Evolutionary conservation across 1,140 invertebrate species (phyloP).

Genomic region (Mylabris phalerata): DNA sequence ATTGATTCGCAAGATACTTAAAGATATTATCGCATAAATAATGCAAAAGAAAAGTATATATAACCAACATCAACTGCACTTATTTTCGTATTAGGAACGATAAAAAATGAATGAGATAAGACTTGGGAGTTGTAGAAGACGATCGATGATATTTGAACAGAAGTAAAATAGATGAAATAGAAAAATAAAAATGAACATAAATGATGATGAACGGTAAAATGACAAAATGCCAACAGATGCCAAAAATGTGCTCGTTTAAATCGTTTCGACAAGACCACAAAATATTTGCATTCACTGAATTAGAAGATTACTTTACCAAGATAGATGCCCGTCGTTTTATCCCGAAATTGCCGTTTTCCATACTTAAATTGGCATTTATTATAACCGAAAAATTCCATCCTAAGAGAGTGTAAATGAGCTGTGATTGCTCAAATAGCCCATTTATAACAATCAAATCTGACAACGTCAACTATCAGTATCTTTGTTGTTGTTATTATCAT

Average conservation of each 20-base stretch:
- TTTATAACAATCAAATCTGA: too few species aligned
- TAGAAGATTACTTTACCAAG: conserved; percentile 26
- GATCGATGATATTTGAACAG: too few species aligned
- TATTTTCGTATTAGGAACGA: conserved; percentile 12
- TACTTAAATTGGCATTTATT: too few species aligned
- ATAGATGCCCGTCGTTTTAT: not conserved
- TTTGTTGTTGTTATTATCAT: too few species aligned
- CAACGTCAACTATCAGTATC: too few species aligned
- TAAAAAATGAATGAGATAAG: conserved; percentile 10
- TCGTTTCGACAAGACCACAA: conserved; percentile 23
- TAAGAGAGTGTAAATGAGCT: too few species aligned
- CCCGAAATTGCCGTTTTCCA: too few species aligned
- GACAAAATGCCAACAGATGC: conserved; percentile 21
- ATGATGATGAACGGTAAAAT: conserved; percentile 11
- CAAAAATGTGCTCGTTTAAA: conserved; percentile 22
- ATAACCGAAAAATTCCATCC: too few species aligned
- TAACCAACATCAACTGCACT: conserved; percentile 6
- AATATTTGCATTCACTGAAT: conserved; percentile 28
- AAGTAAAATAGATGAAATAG: too few species aligned
- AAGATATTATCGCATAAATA: conserved; percentile 14
- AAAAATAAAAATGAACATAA: too few species aligned
- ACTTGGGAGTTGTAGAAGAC: not conserved
- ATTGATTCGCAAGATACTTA: conserved; percentile 13
- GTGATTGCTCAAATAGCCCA: too few species aligned
- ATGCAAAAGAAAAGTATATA: not conserved